phyloP scores from a whole-genome alignment of 1,140 invertebrate genomes.

The Meloidogyne exigua region DNA sequence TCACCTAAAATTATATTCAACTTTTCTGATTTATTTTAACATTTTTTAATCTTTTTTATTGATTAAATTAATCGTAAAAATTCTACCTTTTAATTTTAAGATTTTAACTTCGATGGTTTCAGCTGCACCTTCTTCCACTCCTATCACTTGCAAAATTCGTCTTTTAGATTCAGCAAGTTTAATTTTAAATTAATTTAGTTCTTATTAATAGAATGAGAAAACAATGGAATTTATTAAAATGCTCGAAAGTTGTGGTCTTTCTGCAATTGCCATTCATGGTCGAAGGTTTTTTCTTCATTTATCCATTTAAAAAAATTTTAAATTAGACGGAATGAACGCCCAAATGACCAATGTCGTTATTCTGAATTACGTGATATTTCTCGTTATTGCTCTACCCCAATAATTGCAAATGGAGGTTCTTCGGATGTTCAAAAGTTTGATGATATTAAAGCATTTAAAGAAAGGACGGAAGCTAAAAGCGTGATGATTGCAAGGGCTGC shows the following conservation, averaged over 20 bases:
- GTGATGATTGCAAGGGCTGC: slow-evolving; percentile 92
- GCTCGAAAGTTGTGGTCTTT: slow-evolving; percentile 80
- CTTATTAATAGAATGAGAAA: slow-evolving; percentile 69
- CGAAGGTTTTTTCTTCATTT: too few relatives aligned
- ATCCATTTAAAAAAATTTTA: too few relatives aligned
- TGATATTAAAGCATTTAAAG: slow-evolving; percentile 79
- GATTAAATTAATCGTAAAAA: too few relatives aligned
- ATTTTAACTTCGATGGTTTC: slow-evolving; percentile 81
- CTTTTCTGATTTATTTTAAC: too few relatives aligned
- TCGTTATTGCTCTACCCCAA: slow-evolving; percentile 77
- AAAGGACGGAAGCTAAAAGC: slow-evolving; percentile 78
- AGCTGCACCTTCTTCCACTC: slow-evolving; percentile 67
- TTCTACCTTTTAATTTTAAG: slow-evolving; percentile 65
- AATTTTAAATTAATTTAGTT: background rate
- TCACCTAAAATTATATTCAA: too few relatives aligned
- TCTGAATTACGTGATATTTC: slow-evolving; percentile 77
- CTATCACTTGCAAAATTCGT: slow-evolving; percentile 93
- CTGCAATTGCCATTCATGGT: slow-evolving; percentile 91
- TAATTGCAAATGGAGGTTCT: slow-evolving; percentile 96
- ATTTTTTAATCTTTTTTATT: too few relatives aligned
- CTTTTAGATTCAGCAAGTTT: slow-evolving; percentile 69
- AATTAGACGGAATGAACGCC: slow-evolving; percentile 81
- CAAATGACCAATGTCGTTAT: slow-evolving; percentile 79
- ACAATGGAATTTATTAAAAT: slow-evolving; percentile 77
- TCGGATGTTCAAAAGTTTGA: slow-evolving; percentile 73